Conservation (phyloP, 2,888 invertebrate species). For the Acrocyrtus sp. region DNA sequence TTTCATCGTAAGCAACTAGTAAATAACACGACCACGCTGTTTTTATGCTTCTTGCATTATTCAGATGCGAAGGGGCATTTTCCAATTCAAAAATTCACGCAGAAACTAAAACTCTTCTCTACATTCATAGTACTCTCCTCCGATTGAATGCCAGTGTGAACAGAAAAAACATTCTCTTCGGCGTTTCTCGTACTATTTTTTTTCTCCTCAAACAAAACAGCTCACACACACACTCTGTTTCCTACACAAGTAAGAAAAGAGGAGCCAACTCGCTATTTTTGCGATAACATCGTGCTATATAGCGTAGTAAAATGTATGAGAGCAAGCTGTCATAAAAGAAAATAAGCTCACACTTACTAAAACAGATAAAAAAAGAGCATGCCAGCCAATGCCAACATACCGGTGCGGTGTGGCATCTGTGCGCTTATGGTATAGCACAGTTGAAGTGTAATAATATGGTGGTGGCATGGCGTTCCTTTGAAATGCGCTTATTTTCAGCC, state of each 20-base stretch:
- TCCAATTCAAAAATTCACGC: neutral
- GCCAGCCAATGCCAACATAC: too few relatives aligned
- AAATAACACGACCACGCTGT: neutral
- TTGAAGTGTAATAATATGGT: too few relatives aligned
- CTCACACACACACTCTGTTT: neutral
- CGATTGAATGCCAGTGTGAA: neutral
- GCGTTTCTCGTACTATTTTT: neutral
- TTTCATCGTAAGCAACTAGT: neutral
- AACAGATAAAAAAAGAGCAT: neutral
- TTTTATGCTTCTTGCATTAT: neutral
- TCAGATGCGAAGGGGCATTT: neutral
- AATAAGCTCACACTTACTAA: neutral
- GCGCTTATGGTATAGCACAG: too few relatives aligned
- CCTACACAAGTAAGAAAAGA: neutral
- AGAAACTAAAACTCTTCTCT: neutral
- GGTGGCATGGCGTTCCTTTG: neutral
- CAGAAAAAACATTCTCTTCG: neutral
- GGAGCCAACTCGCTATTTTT: neutral
- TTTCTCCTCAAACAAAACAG: conserved; percentile 8
- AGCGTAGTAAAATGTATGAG: neutral
- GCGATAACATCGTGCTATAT: neutral
- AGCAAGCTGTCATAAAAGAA: conserved; percentile 43
- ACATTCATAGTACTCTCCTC: neutral
- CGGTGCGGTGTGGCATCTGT: neutral
- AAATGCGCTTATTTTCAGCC: neutral